These are phyloP conservation scores for Ylistrum balloti DNA, from an alignment of 1,140 invertebrate genomes.

Conservation along the genomic window DNA sequence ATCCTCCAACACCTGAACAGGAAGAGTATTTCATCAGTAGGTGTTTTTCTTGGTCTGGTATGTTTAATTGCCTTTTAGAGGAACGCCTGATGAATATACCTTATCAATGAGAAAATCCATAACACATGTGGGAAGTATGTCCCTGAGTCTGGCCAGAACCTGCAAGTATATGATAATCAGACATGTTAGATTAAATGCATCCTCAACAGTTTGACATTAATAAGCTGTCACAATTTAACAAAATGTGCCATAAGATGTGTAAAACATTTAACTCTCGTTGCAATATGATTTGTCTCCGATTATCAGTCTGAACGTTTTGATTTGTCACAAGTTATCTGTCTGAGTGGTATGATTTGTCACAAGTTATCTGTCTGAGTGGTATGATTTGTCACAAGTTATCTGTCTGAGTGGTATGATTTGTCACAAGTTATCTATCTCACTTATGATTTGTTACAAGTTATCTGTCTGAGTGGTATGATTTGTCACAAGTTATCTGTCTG, in stretches of 20 bases:
- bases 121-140: conserved; percentile 52
- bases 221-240: neutral
- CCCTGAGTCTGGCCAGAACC: conserved; percentile 55
- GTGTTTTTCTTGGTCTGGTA: neutral
- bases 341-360: too few species aligned
- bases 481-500: too few species aligned
- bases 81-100: conserved; percentile 36
- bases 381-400: too few species aligned
- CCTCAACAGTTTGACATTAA: neutral
- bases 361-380: too few species aligned
- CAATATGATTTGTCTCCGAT: neutral
- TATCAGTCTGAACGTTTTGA: too few species aligned
- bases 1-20: neutral
- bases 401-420: too few species aligned
- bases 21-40: neutral
- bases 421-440: too few species aligned
- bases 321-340: too few species aligned
- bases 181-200: neutral
- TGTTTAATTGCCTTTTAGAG: neutral
- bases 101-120: conserved; percentile 57
- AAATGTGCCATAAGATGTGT: neutral
- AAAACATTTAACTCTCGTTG: neutral
- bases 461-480: too few species aligned
- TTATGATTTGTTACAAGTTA: too few species aligned
- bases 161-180: conserved; percentile 49